phyloP scores from a whole-genome alignment of 2,888 invertebrate genomes.

The Sminthurides aquaticus region DNA sequence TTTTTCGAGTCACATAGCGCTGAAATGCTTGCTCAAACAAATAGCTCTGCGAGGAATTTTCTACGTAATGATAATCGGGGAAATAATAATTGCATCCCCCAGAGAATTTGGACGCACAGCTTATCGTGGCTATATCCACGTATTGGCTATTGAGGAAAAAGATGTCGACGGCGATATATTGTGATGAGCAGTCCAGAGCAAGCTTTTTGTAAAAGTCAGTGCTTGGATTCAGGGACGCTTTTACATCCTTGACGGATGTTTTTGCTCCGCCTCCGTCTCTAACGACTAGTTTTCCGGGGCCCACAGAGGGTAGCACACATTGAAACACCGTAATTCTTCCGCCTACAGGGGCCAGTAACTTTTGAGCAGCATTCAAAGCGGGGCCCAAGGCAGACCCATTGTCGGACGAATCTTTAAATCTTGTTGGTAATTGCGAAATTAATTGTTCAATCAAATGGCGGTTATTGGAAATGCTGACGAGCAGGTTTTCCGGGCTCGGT shows the following conservation, averaged over 20 bases:
- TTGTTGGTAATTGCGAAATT: slow-evolving; percentile 66
- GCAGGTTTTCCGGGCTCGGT: slow-evolving; percentile 83
- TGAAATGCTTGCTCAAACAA: slow-evolving; percentile 68
- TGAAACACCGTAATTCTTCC: slow-evolving; percentile 93
- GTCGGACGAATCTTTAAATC: slow-evolving; percentile 59
- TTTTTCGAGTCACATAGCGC: slow-evolving; percentile 88
- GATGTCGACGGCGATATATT: slow-evolving; percentile 90
- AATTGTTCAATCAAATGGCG: slow-evolving; percentile 68
- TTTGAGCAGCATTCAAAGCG: slow-evolving; percentile 83
- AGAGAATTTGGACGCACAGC: slow-evolving; percentile 90
- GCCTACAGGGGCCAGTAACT: slow-evolving; percentile 83
- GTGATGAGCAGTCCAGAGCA: slow-evolving; percentile 91
- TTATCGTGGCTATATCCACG: slow-evolving; percentile 85
- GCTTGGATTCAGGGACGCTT: slow-evolving; percentile 80
- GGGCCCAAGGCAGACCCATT: slow-evolving; percentile 83
- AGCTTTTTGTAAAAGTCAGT: slow-evolving; percentile 96
- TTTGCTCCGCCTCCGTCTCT: slow-evolving; percentile 57
- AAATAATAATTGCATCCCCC: slow-evolving; percentile 89
- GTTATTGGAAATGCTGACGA: slow-evolving; percentile 84
- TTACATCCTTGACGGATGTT: slow-evolving; percentile 74
- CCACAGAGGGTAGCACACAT: slow-evolving; percentile 64
- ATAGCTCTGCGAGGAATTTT: slow-evolving; percentile 63
- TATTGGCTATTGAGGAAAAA: slow-evolving; percentile 90
- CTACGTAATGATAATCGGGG: slow-evolving; percentile 68
- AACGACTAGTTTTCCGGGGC: slow-evolving; percentile 77